A percentile compares a stretch with the other conserved stretches of the same genome.
phyloP scores from a whole-genome alignment of 2,113 vertebrate genomes.

The Varanus komodoensis region DNA sequence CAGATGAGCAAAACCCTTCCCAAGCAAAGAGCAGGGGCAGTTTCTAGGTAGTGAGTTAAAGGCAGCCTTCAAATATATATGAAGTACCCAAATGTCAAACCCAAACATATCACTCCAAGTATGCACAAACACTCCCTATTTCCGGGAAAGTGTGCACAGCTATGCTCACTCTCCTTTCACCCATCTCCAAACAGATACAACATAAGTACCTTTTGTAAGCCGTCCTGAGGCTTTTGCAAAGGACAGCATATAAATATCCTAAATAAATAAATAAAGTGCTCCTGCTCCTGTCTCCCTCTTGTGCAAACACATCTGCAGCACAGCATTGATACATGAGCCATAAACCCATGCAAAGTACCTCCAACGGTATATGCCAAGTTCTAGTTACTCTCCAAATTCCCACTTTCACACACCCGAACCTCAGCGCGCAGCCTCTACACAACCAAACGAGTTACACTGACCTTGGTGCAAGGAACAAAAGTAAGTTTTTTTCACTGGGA shows the following conservation, averaged over 20 bases:
- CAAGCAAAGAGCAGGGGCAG: neutral
- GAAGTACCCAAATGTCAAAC: neutral
- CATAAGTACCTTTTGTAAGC: neutral
- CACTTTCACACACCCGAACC: neutral
- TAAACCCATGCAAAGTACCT: neutral
- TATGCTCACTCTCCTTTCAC: neutral
- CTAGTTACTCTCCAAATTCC: neutral
- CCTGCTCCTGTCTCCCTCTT: neutral
- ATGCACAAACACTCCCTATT: neutral
- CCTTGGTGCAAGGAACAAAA: neutral
- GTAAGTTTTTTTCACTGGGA: constrained; percentile 13
- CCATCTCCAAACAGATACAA: neutral
- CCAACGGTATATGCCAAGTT: neutral
- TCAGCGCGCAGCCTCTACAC: neutral
- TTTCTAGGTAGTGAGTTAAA: neutral
- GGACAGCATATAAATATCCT: too few relatives aligned
- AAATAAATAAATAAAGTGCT: too few relatives aligned
- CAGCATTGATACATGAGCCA: too few relatives aligned
- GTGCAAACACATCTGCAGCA: neutral
- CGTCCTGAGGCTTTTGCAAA: too few relatives aligned
- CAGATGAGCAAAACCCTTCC: neutral
- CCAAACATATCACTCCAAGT: neutral
- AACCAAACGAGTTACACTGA: constrained; percentile 19
- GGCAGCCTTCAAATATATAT: neutral
- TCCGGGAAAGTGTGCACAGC: neutral